Percentiles rank a stretch among this genome's conserved stretches.
Evolutionary conservation across 2,888 invertebrate species (phyloP).

Genomic region (Euphydryas editha): DNA sequence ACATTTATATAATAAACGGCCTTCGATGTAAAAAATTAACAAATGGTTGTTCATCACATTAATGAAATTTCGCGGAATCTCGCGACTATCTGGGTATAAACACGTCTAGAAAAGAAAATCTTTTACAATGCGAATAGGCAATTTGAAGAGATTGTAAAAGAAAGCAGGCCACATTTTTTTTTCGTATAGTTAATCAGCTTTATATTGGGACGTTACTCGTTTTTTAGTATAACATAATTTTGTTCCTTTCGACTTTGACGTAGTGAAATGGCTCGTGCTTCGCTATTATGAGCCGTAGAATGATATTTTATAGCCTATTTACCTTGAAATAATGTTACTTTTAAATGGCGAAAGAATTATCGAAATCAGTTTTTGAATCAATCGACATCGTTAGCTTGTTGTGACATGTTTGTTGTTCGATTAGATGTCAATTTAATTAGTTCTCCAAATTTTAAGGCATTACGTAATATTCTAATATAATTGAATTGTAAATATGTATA

Average conservation of each 20-base stretch:
- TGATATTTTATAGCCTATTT: no score
- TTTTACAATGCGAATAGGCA: not conserved
- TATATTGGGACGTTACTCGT: not conserved
- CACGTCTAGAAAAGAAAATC: conserved; percentile 2
- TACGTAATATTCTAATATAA: no score
- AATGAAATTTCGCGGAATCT: not conserved
- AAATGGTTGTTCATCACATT: not conserved
- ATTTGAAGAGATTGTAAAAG: conserved; percentile 9
- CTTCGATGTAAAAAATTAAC: not conserved
- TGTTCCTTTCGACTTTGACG: not conserved
- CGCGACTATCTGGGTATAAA: not conserved
- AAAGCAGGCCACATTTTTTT: not conserved
- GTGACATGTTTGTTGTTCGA: no score
- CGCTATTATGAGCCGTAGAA: no score
- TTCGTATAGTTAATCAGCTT: not conserved
- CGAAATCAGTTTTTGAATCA: no score
- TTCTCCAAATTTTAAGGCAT: no score
- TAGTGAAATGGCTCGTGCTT: not conserved
- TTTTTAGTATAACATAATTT: not conserved
- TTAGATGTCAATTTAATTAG: no score
- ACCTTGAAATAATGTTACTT: no score
- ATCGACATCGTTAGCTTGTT: no score
- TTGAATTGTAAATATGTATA: no score
- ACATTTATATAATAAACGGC: not conserved
- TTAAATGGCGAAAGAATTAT: no score